Conservation (phyloP, 2,888 invertebrate species). For the Trissolcus brochymenae region DNA sequence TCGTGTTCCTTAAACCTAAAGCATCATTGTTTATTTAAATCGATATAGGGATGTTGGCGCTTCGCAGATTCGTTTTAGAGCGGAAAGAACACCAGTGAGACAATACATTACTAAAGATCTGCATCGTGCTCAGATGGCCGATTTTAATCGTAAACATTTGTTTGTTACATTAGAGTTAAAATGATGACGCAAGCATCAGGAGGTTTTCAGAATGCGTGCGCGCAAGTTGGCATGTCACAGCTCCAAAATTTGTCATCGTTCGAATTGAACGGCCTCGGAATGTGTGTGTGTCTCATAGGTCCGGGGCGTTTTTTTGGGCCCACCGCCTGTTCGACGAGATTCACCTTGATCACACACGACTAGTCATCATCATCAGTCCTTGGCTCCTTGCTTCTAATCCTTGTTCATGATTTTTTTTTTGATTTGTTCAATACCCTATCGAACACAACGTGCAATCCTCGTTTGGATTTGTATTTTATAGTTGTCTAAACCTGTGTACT, state of each 20-base stretch:
- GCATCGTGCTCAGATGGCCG: too few relatives aligned
- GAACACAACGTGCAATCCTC: slow-evolving; percentile 49
- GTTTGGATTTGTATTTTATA: slow-evolving; percentile 19
- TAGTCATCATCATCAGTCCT: slow-evolving; percentile 22
- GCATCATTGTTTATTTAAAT: slow-evolving; percentile 51
- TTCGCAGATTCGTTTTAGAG: slow-evolving; percentile 70
- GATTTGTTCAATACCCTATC: slow-evolving; percentile 51
- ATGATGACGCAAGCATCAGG: neutral
- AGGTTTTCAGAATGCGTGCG: too few relatives aligned
- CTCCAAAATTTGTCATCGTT: slow-evolving; percentile 41
- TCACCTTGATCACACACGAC: slow-evolving; percentile 14
- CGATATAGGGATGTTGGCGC: slow-evolving; percentile 68
- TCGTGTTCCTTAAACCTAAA: slow-evolving; percentile 54
- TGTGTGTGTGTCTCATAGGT: neutral
- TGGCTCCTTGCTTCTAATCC: slow-evolving; percentile 15
- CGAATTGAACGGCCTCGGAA: slow-evolving; percentile 33
- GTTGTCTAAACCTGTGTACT: slow-evolving; percentile 26
- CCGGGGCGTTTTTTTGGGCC: neutral
- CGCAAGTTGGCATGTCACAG: slow-evolving; percentile 49
- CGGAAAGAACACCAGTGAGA: slow-evolving; percentile 65
- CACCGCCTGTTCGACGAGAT: slow-evolving; percentile 20
- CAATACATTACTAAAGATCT: too few relatives aligned
- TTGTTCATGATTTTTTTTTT: slow-evolving; percentile 28
- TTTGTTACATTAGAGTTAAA: slow-evolving; percentile 1
- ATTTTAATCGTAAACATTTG: neutral